phyloP scores from a whole-genome alignment of 2,888 invertebrate species.

The Microplitis manilae region DNA sequence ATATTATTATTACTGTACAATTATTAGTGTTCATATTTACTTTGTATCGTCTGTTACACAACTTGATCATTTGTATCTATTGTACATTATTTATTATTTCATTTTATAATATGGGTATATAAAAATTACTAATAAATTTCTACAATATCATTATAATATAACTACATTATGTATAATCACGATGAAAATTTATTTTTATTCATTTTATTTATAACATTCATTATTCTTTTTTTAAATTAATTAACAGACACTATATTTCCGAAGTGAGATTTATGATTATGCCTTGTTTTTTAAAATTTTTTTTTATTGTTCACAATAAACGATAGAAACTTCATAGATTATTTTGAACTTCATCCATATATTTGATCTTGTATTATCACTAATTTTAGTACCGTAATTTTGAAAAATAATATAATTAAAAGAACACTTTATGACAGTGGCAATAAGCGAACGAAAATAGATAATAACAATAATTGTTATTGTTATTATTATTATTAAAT shows the following conservation, averaged over 20 bases:
- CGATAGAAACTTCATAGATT: neutral
- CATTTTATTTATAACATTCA: neutral
- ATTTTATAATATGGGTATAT: slow-evolving; percentile 7
- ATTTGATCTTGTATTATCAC: neutral
- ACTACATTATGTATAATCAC: neutral
- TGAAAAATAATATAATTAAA: neutral
- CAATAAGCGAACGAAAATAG: neutral
- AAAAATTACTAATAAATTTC: slow-evolving; percentile 1
- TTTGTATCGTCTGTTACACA: neutral
- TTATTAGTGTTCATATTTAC: neutral
- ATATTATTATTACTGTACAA: neutral
- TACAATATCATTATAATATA: neutral
- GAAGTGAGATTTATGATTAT: neutral
- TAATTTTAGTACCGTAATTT: neutral
- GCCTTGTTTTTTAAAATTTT: neutral
- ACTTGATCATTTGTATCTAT: neutral
- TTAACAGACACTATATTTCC: neutral
- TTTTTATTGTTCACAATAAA: neutral
- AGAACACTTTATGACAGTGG: neutral
- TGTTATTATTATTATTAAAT: neutral
- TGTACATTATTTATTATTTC: neutral
- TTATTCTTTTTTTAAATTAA: neutral
- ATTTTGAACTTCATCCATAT: neutral
- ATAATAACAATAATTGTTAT: neutral
- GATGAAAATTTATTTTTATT: neutral